Evolutionary conservation across 2,113 vertebrate species (phyloP), one percentile per base, ranked within the genome.

Genomic region (Brachyhypopomus gauderio): DNA sequence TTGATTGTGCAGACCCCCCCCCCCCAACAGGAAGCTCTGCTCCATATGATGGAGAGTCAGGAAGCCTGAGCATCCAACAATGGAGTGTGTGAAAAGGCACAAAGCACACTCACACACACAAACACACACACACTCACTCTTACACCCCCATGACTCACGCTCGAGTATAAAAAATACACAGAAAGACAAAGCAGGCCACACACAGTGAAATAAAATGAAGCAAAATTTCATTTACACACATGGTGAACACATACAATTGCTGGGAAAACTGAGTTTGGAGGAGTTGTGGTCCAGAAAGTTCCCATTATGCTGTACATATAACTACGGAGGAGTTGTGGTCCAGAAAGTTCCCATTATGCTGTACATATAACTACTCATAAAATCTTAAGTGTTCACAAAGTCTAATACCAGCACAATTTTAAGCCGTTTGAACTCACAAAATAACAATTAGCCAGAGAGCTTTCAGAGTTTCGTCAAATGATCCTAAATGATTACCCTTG

Each of bases 11-110:
- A 92, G 85, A 84, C 87, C 89, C 88, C 83, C 83, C 9, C 62
- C 88, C 85, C 87, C n/a, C 84, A 91, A 90, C 91, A 90, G 91
- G 91, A 93, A 92, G 90, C 88, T 90, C 91, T 90, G 88, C 90
- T 92, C 89, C 89, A 87, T 88, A 75, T 83, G 89, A 85, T 88
- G 90, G 86, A 90, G 87, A 87, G 86, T 89, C 91, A 92, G 92
- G 90, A 93, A 91, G 89, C 84, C 78, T n/a, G 71, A 80, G 81
- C 83, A 79, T 90, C 88, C 88, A 86, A 72, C 77, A 87, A 82
- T 89, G 82, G 87, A 88, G 83, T 80, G 88, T 83, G 84, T 84
- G 82, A 89, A 88, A 86, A 81, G 60, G 78, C 76, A 75, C 52
- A 80, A 45, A 22, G 64, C 58, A 45, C 72, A 25, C 72, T 55